A percentile compares a stretch with the other conserved stretches of the same genome.
Evolutionary conservation across 2,888 invertebrate species (phyloP).

Genomic region (Chaetoderma sp.): DNA sequence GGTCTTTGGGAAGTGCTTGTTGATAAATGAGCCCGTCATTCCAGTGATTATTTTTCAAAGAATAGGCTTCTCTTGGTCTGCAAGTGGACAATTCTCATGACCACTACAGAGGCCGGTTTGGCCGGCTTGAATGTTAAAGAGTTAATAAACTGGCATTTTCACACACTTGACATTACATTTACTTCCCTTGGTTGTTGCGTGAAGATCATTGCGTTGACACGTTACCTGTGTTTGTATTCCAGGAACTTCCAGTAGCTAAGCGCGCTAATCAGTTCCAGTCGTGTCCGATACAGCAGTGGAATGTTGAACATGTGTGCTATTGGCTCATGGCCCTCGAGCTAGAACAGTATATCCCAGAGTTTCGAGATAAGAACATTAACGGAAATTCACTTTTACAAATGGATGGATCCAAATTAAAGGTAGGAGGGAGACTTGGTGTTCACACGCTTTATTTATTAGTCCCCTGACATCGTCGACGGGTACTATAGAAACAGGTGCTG

Average conservation of each 20-base stretch:
- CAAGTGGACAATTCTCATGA: too few species aligned
- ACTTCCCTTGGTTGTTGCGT: neutral
- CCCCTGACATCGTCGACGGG: too few species aligned
- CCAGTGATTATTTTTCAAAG: too few species aligned
- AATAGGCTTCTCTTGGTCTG: too few species aligned
- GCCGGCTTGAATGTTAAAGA: too few species aligned
- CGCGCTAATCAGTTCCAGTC: constrained; percentile 50
- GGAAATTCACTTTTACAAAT: constrained; percentile 87
- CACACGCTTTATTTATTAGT: too few species aligned
- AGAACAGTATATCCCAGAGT: constrained; percentile 57
- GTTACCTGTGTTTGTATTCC: neutral
- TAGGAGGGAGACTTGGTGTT: too few species aligned
- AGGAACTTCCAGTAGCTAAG: neutral
- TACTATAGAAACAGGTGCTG: too few species aligned
- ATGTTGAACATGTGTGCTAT: constrained; percentile 88
- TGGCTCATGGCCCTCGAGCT: constrained; percentile 81
- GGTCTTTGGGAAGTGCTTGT: too few species aligned
- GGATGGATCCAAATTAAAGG: constrained; percentile 91
- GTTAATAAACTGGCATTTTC: too few species aligned
- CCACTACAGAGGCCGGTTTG: too few species aligned
- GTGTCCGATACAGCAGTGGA: constrained; percentile 79
- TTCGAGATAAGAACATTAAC: constrained; percentile 77
- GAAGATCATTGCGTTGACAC: neutral
- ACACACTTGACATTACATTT: neutral
- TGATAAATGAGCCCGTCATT: too few species aligned